phyloP scores from a whole-genome alignment of 1,140 invertebrate genomes.

The Lasaia peninsularis region DNA sequence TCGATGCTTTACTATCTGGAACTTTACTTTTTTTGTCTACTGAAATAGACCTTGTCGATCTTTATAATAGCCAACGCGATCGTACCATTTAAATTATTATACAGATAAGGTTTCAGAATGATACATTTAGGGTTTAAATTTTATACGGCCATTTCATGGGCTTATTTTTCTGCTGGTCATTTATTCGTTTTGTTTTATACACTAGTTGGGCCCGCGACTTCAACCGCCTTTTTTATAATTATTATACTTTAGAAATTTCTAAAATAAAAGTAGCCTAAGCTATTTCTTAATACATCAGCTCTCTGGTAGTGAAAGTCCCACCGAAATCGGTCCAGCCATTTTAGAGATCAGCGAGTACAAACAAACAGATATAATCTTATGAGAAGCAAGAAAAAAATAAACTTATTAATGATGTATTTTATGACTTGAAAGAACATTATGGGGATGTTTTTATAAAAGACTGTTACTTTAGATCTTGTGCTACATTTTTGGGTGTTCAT shows the following conservation, averaged over 20 bases:
- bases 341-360: too few species aligned
- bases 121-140: slow-evolving; percentile 4
- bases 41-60: slow-evolving; percentile 46
- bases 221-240: too few species aligned
- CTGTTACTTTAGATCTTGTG: slow-evolving; percentile 32
- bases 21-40: slow-evolving; percentile 42
- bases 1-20: slow-evolving; percentile 40
- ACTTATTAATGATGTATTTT: slow-evolving; percentile 29
- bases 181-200: too few species aligned
- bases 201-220: too few species aligned
- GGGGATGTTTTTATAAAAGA: slow-evolving; percentile 36
- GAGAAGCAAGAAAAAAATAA: slow-evolving; percentile 26
- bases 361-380: too few species aligned
- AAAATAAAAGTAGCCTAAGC: too few species aligned
- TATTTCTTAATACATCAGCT: too few species aligned
- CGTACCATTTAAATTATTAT: slow-evolving; percentile 18
- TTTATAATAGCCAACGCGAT: slow-evolving; percentile 29
- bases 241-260: too few species aligned
- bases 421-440: slow-evolving; percentile 39
- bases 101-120: slow-evolving; percentile 13
- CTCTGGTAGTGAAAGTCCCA: too few species aligned
- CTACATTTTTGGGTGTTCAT: slow-evolving; percentile 7
- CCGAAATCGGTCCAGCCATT: too few species aligned
- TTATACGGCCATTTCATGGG: background rate
- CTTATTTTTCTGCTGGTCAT: background rate